These are phyloP conservation scores for Thereva nobilitata DNA, from an alignment of 2,888 invertebrate species.

Conservation along the genomic window DNA sequence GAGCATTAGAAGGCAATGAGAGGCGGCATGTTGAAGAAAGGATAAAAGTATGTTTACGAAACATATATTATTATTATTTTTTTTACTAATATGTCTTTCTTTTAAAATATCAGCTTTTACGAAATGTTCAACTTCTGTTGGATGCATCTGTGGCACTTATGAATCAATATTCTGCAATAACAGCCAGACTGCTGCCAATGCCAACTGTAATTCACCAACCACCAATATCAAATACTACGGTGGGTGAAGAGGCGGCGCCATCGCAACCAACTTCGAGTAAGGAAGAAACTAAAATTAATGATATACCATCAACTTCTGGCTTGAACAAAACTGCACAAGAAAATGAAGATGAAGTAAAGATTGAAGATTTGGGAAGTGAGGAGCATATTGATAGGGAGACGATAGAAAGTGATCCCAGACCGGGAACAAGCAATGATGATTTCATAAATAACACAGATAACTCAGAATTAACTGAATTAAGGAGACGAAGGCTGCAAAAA, in stretches of 20 bases:
- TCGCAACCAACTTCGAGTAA: not conserved
- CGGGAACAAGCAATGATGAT: conserved; percentile 39
- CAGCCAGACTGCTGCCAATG: conserved; percentile 62
- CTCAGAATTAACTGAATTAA: conserved; percentile 68
- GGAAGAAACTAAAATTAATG: not conserved
- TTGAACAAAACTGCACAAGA: conserved; percentile 8
- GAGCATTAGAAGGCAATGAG: conserved; percentile 85
- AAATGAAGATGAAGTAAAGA: conserved; percentile 47
- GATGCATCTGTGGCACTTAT: conserved; percentile 93
- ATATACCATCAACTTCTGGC: not conserved
- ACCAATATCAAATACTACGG: conserved; percentile 27
- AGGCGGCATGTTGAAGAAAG: conserved; percentile 88
- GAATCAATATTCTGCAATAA: conserved; percentile 85
- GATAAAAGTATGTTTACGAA: conserved; percentile 66
- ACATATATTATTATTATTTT: conserved; percentile 11
- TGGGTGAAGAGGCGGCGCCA: conserved; percentile 31
- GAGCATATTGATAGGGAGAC: conserved; percentile 46
- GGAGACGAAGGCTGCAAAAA: conserved; percentile 77
- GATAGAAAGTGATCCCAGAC: conserved; percentile 36
- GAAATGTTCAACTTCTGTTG: conserved; percentile 85
- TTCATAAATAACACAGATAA: conserved; percentile 43
- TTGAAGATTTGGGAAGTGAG: conserved; percentile 57
- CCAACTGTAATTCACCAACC: conserved; percentile 43
- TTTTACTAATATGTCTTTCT: conserved; percentile 20
- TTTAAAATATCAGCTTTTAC: conserved; percentile 63